Evolutionary conservation across 2,797 vertebrate species (phyloP).

Genomic region (Trematomus bernacchii): DNA sequence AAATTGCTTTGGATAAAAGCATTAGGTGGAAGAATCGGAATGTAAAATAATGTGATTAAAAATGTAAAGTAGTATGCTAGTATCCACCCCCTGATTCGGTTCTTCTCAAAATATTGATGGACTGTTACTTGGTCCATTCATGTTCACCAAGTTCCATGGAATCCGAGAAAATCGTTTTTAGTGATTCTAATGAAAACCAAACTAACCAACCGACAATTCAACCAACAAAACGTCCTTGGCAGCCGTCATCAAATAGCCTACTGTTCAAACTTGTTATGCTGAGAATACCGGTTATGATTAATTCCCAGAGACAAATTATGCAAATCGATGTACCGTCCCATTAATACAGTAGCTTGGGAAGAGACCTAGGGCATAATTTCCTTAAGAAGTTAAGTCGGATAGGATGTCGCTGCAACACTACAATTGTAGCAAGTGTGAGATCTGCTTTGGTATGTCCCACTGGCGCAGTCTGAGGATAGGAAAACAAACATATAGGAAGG

Average conservation of each 20-base stretch:
- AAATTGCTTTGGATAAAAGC: no score
- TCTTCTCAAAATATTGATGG: no score
- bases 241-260: constrained; percentile 1
- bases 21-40: no score
- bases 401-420: neutral
- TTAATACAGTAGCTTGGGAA: constrained; percentile 12
- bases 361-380: neutral
- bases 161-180: no score
- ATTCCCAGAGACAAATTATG: constrained; percentile 11
- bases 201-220: no score
- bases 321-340: constrained; percentile 15
- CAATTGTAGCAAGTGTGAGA: neutral
- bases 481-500: constrained; percentile 59
- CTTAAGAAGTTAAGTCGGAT: neutral
- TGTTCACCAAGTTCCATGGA: no score
- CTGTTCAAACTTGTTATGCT: constrained; percentile 22
- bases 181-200: no score
- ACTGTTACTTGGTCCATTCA: no score
- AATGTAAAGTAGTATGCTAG: no score
- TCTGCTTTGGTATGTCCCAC: constrained; percentile 8
- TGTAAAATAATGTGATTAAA: no score
- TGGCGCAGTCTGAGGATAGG: constrained; percentile 8
- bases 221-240: no score
- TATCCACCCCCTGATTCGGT: no score
- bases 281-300: constrained; percentile 9